Percentiles rank a stretch among this genome's conserved stretches.
These are phyloP conservation scores for Plectrocnemia conspersa DNA, from an alignment of 1,140 invertebrate species.

Conservation along the genomic window DNA sequence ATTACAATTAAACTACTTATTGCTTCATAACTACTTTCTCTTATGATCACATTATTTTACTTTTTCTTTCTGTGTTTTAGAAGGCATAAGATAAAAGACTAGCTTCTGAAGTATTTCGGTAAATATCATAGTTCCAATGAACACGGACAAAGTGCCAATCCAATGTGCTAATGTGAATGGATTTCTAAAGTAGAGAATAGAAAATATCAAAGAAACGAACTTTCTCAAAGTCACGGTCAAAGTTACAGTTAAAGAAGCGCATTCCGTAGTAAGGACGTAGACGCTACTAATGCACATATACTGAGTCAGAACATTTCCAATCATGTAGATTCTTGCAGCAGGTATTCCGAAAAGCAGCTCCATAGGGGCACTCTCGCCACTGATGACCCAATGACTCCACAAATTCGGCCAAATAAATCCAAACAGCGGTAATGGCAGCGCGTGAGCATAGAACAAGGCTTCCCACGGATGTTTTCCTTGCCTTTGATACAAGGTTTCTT, in stretches of 20 bases:
- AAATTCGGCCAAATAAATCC: conserved; percentile 71
- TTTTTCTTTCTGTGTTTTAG: conserved; percentile 23
- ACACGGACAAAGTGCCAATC: conserved; percentile 87
- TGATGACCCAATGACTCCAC: conserved; percentile 62
- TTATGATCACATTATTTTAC: conserved; percentile 25
- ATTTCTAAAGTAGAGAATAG: conserved; percentile 94
- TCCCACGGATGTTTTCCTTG: conserved; percentile 94
- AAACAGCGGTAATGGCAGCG: conserved; percentile 84
- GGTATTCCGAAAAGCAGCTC: conserved; percentile 60
- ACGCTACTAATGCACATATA: conserved; percentile 95
- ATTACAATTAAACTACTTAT: too few relatives aligned
- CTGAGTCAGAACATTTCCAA: conserved; percentile 87
- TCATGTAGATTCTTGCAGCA: conserved; percentile 71
- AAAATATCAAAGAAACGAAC: conserved; percentile 91
- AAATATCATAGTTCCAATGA: conserved; percentile 89
- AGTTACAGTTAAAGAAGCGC: conserved; percentile 90
- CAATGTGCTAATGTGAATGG: conserved; percentile 90
- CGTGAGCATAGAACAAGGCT: conserved; percentile 92
- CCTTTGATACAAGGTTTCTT: conserved; percentile 81
- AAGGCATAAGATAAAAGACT: conserved; percentile 36
- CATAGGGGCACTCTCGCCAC: conserved; percentile 53
- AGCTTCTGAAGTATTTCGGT: conserved; percentile 64
- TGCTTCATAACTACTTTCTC: too few relatives aligned
- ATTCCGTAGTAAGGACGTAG: conserved; percentile 89
- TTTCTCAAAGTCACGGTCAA: conserved; percentile 93